Percentiles rank a stretch among this genome's conserved stretches.
Evolutionary conservation across 2,888 invertebrate species (phyloP).

Genomic region (Tanypteryx hageni): DNA sequence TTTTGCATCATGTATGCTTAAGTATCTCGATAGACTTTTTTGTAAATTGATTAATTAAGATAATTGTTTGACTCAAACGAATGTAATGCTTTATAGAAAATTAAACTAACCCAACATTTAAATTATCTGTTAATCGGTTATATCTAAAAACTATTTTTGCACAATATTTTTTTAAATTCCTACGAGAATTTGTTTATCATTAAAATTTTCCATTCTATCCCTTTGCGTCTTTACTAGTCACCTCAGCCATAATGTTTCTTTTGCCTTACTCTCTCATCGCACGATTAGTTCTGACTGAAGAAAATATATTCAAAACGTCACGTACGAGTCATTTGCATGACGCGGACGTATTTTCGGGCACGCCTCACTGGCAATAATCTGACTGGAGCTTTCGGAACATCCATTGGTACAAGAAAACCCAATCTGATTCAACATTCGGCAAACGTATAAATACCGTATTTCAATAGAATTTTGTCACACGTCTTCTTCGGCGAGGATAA

Average conservation of each 20-base stretch:
- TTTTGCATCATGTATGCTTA: too few relatives aligned
- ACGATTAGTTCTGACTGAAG: background rate
- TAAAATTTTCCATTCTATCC: too few relatives aligned
- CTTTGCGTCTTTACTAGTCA: too few relatives aligned
- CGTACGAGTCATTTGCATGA: background rate
- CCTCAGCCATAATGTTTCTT: background rate
- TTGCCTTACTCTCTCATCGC: background rate
- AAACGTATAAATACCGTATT: conserved; percentile 41
- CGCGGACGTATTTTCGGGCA: background rate
- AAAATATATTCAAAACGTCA: background rate
- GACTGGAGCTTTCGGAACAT: background rate
- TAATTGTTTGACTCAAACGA: too few relatives aligned
- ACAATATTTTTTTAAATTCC: too few relatives aligned
- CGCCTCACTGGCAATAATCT: background rate
- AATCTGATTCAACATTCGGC: background rate
- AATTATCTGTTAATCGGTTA: too few relatives aligned
- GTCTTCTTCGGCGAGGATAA: background rate
- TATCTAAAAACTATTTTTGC: too few relatives aligned
- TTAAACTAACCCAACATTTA: too few relatives aligned
- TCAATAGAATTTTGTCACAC: conserved; percentile 35
- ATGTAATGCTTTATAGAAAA: too few relatives aligned
- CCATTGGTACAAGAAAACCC: background rate
- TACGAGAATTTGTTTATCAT: too few relatives aligned
- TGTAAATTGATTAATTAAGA: too few relatives aligned
- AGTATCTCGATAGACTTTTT: too few relatives aligned